Base-by-base conservation (phyloP, 2,113 vertebrate genomes). In the Myotis davidii region DNA sequence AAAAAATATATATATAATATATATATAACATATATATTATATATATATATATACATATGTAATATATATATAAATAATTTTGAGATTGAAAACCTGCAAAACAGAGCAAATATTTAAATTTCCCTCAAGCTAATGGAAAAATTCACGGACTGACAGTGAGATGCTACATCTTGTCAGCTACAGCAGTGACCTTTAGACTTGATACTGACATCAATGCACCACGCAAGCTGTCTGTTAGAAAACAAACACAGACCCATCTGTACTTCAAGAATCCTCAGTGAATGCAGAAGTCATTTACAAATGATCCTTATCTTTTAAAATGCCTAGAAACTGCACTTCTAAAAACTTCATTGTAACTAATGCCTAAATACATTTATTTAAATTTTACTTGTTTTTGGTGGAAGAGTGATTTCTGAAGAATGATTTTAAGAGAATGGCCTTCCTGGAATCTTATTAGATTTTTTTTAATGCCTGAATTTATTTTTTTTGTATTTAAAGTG, bases 121-220 rank as follows among this genome's bases (percentile, higher is more conserved):
- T 76, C 50, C 45, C 56, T 91, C 32, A 90, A 48, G 27, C 23
- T 94, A 97, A 88, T 70, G 48, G n/a, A 93, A 94, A 96, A 93
- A 16, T 89, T 83, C 91, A 72, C 25, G 52, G 50, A 95, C 25
- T 79, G 96, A 70, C 42, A 94, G 34, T 82, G 59, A 56, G 54
- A 34, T 90, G 25, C 21, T 93, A 20, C 83, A 67, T n/a, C 92
- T 92, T 85, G 52, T 97, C 93, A 91, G 61, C 1, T 59, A n/a
- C n/a, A 73, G 18, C n/a, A 94, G 48, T n/a, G 37, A 74, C 87
- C 77, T 84, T 93, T 91, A 77, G 39, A 27, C 72, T 39, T 48
- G 8, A 42, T 4, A 45, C 37, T 94, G 69, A 85, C 61, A 25
- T 76, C 85, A 52, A 16, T 1, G 0, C 21, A 11, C 20, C 11